Conservation (phyloP, 2,113 vertebrate species). For the Herpetotheres cachinnans region DNA sequence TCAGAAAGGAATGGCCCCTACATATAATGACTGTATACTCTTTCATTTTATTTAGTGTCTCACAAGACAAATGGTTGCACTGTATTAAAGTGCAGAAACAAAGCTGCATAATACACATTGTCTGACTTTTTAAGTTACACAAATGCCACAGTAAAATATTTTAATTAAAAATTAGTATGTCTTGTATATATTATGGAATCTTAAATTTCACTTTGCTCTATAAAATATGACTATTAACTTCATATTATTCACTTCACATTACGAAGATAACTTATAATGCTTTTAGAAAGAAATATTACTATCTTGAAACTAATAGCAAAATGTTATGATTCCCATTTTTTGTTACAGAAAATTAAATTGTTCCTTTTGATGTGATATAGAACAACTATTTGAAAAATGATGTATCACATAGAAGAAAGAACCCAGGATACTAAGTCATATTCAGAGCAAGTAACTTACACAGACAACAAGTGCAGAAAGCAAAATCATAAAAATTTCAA, state of each 20-base stretch:
- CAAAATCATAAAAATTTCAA: neutral
- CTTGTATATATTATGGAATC: neutral
- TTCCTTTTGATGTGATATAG: neutral
- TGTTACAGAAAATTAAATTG: neutral
- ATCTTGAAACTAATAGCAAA: neutral
- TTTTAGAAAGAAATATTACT: neutral
- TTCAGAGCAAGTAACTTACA: neutral
- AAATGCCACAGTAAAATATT: neutral
- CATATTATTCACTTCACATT: neutral
- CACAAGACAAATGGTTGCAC: neutral
- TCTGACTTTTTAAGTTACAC: neutral
- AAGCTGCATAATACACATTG: neutral
- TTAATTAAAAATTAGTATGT: neutral
- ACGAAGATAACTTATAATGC: neutral
- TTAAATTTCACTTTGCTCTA: neutral
- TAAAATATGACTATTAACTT: neutral
- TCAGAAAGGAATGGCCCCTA: neutral
- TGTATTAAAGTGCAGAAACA: neutral
- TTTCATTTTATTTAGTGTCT: neutral
- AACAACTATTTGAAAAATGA: neutral
- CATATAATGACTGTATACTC: neutral
- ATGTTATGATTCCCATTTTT: neutral
- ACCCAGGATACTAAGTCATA: neutral
- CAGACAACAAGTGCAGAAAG: neutral
- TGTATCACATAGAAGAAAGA: neutral